Base-by-base conservation (phyloP, 1,140 invertebrate species). In the Stenopsyche tienmushanensis region DNA sequence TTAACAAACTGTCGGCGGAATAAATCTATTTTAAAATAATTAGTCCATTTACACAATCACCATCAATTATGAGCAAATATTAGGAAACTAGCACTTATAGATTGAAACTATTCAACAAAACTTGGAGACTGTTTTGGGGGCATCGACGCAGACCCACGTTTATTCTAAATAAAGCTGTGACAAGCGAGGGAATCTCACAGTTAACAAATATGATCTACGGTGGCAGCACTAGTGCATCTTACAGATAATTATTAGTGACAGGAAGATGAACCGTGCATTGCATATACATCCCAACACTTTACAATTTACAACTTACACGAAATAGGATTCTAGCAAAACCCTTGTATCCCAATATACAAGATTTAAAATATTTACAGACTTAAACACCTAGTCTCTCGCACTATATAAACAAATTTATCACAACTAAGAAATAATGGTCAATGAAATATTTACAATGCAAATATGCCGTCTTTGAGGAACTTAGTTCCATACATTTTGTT, bases 151-250 rank as follows among this genome's bases (percentile, higher is more conserved):
- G 17, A 21, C 21, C 49, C 21, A 18, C 26, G 8, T 41, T 42
- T 15, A 54, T 54, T 29, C 49, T 54, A 64, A 53, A 53, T 45
- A 60, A 60, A 52, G 60, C 65, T 57, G 52, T 58, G 45, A 63
- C 18, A 63, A 67, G 65, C 65, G 53, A 67, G 57, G 57, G 57
- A 77, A 75, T 75, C 76, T 78, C 77, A 77, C 76, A 73, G 76
- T 73, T 78, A 78, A 80, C 24, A 42, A 52, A 39, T 52, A 23
- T 34, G 25, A 52, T 39, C 59, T 62, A 62, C 59, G 44, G 20
- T 18, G 47, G 15, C 41, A 21, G 49, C 57, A 45, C 58, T 65
- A 65, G 67, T 65, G 64, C 57, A 66, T 52, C 55, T 66, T 66
- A 66, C 47, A 60, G 42, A 42, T 54, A 66, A 54, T 63, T 69